Percentiles rank a stretch among this genome's conserved stretches.
Evolutionary conservation across 2,113 vertebrate genomes (phyloP).

Genomic region (Rhinoptilus africanus): DNA sequence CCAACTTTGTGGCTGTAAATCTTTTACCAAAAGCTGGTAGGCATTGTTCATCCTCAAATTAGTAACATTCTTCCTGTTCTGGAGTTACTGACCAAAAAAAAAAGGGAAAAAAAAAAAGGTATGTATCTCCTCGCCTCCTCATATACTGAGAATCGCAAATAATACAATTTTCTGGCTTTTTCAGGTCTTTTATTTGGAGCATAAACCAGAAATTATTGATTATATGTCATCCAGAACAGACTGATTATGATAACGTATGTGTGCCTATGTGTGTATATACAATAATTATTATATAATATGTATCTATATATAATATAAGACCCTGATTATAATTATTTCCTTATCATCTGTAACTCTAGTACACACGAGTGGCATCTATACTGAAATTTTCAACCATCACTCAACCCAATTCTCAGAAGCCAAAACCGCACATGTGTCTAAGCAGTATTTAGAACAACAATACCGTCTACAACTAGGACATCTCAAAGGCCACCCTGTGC

Average conservation of each 20-base stretch:
- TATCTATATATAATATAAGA: not conserved
- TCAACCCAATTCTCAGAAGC: slow-evolving; percentile 23
- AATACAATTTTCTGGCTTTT: not conserved
- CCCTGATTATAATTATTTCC: not conserved
- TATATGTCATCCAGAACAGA: not conserved
- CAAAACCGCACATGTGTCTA: not conserved
- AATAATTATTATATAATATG: not conserved
- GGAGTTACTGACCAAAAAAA: not conserved
- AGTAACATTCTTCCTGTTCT: not conserved
- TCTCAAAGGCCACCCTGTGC: not conserved
- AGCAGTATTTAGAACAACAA: not conserved
- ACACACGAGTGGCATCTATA: not conserved
- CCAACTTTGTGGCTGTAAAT: not conserved
- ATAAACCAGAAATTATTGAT: not conserved
- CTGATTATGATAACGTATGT: not conserved
- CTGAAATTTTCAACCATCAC: not conserved
- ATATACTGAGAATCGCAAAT: not conserved
- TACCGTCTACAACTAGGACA: not conserved
- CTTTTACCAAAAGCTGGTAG: not conserved
- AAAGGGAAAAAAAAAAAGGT: not conserved
- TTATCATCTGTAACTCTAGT: not conserved
- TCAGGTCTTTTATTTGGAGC: not conserved
- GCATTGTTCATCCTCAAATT: not conserved
- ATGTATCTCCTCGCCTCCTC: not conserved
- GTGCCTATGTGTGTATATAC: not conserved